These are phyloP conservation scores for Crax fasciolata DNA, from an alignment of 2,797 vertebrate species.

Conservation along the genomic window DNA sequence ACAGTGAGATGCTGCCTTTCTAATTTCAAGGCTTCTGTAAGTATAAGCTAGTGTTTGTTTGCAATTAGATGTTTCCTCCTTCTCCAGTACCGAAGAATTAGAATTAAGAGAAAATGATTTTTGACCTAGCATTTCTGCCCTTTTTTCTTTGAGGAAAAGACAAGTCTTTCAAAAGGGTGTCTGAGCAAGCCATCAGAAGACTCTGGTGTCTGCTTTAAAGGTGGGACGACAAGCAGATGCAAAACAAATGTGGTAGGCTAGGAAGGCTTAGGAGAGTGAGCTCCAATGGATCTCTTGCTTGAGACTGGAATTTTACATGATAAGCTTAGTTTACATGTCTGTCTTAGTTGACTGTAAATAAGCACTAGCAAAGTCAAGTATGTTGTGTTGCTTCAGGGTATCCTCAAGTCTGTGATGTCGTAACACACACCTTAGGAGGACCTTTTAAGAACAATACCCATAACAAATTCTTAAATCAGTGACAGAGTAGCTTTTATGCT, in stretches of 20 bases:
- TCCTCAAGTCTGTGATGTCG: constrained; percentile 21
- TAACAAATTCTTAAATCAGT: background rate
- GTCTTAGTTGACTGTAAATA: background rate
- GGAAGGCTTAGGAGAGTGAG: background rate
- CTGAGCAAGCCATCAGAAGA: background rate
- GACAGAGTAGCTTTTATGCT: background rate
- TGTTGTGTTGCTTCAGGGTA: background rate
- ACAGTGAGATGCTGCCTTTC: background rate
- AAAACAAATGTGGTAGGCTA: background rate
- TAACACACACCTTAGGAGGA: background rate
- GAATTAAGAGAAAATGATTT: background rate
- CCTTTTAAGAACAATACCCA: background rate
- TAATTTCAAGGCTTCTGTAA: constrained; percentile 11
- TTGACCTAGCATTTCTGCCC: background rate
- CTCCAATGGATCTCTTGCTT: background rate
- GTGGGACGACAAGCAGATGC: background rate
- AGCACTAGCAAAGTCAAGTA: background rate
- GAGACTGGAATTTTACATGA: background rate
- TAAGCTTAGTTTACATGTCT: background rate
- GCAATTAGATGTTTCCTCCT: background rate
- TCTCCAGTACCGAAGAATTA: background rate
- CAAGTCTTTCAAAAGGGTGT: background rate
- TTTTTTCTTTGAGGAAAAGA: background rate
- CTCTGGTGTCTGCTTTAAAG: background rate
- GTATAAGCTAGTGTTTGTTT: constrained; percentile 2